Percentiles rank a stretch among this genome's conserved stretches.
Conservation (phyloP, 2,113 vertebrate species). For the Grammomys dolichurus region DNA sequence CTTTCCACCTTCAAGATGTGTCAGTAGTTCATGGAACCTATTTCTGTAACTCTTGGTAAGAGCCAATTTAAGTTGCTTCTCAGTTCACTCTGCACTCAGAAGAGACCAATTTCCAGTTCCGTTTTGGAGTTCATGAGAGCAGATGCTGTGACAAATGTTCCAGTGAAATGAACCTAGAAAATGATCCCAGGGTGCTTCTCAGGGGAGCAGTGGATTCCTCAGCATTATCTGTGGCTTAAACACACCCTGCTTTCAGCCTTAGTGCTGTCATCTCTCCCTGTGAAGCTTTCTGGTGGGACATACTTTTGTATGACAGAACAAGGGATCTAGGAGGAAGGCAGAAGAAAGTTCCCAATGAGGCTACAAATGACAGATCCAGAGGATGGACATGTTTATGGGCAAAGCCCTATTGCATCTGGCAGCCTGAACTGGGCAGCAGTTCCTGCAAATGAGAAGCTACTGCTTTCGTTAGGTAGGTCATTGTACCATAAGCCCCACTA, state of each 20-base stretch:
- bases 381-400: neutral
- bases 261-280: neutral
- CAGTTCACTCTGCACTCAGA: slow-evolving; percentile 52
- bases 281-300: neutral
- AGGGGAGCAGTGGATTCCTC: neutral
- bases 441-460: slow-evolving; percentile 94
- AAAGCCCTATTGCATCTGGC: slow-evolving; percentile 91
- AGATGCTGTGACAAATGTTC: slow-evolving; percentile 56
- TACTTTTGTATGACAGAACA: neutral
- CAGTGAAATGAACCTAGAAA: slow-evolving; percentile 24
- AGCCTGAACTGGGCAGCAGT: slow-evolving; percentile 94
- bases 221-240: neutral
- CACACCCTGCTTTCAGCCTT: neutral
- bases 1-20: slow-evolving; percentile 46
- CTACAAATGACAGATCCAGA: neutral
- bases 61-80: slow-evolving; percentile 67
- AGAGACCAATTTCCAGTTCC: slow-evolving; percentile 61
- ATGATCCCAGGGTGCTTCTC: neutral
- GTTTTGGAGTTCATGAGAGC: slow-evolving; percentile 47
- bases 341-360: neutral
- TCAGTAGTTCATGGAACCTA: slow-evolving; percentile 35
- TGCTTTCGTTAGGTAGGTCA: slow-evolving; percentile 98
- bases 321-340: neutral
- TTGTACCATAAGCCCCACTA: slow-evolving; percentile 96
- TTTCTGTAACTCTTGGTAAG: slow-evolving; percentile 58